These are phyloP conservation scores for Aplocera efformata DNA, from an alignment of 2,888 invertebrate species.

Conservation along the genomic window DNA sequence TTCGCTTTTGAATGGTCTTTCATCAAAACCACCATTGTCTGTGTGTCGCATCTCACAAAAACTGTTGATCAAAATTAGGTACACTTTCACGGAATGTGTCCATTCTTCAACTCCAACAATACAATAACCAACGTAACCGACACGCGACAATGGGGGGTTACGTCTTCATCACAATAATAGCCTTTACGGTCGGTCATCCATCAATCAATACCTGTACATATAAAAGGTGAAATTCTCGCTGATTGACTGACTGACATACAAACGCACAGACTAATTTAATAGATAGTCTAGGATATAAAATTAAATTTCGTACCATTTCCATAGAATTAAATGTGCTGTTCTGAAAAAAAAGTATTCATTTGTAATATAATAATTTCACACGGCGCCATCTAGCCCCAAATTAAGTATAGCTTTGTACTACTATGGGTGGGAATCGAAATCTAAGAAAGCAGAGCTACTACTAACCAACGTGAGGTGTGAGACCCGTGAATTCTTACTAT, in stretches of 20 bases:
- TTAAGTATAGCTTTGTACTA: too few relatives aligned
- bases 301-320: too few relatives aligned
- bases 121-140: constrained; percentile 32
- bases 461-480: too few relatives aligned
- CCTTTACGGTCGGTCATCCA: constrained; percentile 10
- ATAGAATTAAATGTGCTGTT: too few relatives aligned
- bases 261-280: too few relatives aligned
- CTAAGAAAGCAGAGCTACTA: too few relatives aligned
- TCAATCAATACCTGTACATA: neutral
- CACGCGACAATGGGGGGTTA: constrained; percentile 36
- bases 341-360: too few relatives aligned
- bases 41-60: constrained; percentile 17
- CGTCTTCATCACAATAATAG: constrained; percentile 34
- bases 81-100: constrained; percentile 29
- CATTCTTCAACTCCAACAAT: constrained; percentile 24
- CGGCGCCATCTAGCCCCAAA: too few relatives aligned
- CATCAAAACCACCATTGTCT: constrained; percentile 20
- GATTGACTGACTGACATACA: neutral
- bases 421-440: too few relatives aligned
- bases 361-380: too few relatives aligned
- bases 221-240: neutral
- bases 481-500: too few relatives aligned
- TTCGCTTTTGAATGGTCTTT: constrained; percentile 14
- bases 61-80: constrained; percentile 26
- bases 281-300: too few relatives aligned